Conservation (phyloP, 2,888 invertebrate genomes). For the Scelioninae gen. 1 region DNA sequence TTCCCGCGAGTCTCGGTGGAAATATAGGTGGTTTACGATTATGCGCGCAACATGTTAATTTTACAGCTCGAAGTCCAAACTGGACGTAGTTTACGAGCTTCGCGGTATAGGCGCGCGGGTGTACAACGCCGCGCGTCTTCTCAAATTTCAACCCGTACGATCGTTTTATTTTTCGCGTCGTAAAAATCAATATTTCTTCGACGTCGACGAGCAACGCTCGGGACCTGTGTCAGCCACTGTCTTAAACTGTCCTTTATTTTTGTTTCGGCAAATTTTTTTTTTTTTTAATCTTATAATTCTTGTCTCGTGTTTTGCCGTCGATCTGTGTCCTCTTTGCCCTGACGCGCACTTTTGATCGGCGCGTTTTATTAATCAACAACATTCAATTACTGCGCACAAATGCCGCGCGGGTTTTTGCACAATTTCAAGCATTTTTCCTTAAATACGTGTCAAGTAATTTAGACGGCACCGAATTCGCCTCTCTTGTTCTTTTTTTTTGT, state of each 20-base stretch:
- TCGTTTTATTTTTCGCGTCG: conserved; percentile 66
- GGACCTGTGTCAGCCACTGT: no score
- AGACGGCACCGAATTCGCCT: conserved; percentile 28
- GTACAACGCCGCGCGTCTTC: conserved; percentile 63
- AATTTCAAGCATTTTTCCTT: conserved; percentile 31
- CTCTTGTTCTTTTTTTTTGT: conserved; percentile 4
- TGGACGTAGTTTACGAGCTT: conserved; percentile 70
- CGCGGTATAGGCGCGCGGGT: conserved; percentile 65
- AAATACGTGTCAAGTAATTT: conserved; percentile 36
- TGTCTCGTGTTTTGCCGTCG: no score
- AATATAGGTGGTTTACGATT: conserved; percentile 72
- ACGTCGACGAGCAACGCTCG: no score
- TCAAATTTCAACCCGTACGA: conserved; percentile 68
- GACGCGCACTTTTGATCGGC: conserved; percentile 9
- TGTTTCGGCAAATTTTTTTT: neutral
- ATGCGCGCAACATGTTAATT: conserved; percentile 72
- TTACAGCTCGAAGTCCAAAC: conserved; percentile 70
- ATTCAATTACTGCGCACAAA: conserved; percentile 23
- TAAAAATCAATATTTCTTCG: conserved; percentile 70
- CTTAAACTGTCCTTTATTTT: no score
- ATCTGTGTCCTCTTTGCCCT: no score
- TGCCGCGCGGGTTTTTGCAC: conserved; percentile 18
- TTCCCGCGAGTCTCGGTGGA: conserved; percentile 69
- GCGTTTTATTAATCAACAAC: conserved; percentile 42
- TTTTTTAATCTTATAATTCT: neutral